These are phyloP conservation scores for Drosophila monieri DNA, from an alignment of 2,888 invertebrate species.

Conservation along the genomic window DNA sequence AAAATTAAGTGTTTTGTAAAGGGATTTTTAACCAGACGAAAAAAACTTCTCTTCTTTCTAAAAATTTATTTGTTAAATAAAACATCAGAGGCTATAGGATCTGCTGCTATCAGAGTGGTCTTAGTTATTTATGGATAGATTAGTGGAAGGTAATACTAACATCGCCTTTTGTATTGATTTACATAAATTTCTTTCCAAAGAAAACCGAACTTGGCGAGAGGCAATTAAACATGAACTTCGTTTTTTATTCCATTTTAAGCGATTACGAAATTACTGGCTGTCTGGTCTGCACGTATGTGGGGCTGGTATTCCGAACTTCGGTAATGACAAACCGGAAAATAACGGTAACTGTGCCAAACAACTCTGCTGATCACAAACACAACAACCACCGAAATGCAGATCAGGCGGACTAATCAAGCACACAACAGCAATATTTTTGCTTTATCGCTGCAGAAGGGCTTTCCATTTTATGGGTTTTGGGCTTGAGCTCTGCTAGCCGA, in stretches of 20 bases:
- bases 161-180: constrained; percentile 53
- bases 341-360: constrained; percentile 73
- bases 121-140: constrained; percentile 55
- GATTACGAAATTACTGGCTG: constrained; percentile 69
- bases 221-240: constrained; percentile 81
- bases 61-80: no score
- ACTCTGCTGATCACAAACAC: constrained; percentile 10
- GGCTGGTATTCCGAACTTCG: constrained; percentile 26
- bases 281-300: constrained; percentile 19
- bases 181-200: constrained; percentile 61
- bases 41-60: no score
- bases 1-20: no score
- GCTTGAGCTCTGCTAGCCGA: constrained; percentile 39
- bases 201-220: constrained; percentile 55
- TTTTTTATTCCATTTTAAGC: constrained; percentile 54
- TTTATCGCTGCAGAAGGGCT: constrained; percentile 62
- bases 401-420: constrained; percentile 63
- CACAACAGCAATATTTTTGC: constrained; percentile 47
- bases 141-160: constrained; percentile 13
- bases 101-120: constrained; percentile 1
- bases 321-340: constrained; percentile 72
- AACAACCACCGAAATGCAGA: constrained; percentile 42
- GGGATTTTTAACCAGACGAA: no score
- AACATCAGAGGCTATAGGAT: background rate
- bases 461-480: constrained; percentile 58